Evolutionary conservation across 2,113 vertebrate species (phyloP), one percentile per base, ranked within the genome.

Genomic region (Gobio gobio): DNA sequence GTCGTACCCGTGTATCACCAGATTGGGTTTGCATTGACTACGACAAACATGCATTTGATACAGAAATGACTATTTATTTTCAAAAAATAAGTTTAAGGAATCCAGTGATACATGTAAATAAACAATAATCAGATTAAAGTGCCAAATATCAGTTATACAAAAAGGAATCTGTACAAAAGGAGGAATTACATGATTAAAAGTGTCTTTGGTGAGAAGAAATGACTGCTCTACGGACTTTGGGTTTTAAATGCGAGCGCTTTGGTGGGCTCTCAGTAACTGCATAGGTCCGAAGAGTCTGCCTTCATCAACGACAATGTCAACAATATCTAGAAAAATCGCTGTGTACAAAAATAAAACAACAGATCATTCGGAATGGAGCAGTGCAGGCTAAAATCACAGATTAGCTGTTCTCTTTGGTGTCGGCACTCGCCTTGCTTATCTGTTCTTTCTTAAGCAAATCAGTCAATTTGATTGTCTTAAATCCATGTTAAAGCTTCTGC

Each of bases 31-130:
- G 77, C 73, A 83, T 74, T 68, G 58, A 51, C 26, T 64, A 83
- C 29, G 61, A 90, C 91, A 92, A 91, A 92, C 83, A 91, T 88
- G 86, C 54, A 66, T 93, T 94, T 94, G 96, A 97, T 97, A 96
- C 95, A 94, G 97, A 97, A 97, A 97, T 95, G 95, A 96, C 95
- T 94, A 96, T 97, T 97, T 94, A 96, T 97, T 97, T 96, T 94
- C 93, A 93, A 96, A 94, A 94, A 96, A 96, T 95, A 95, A 93
- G 95, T 95, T 96, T 93, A 92, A 89, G 93, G 95, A 94, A 97
- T 99, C 97, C 97, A 99, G 97, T 99, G 97, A 97, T 97, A 98
- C 95, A 98, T 97, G 97, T 96, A 95, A 96, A 95, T 97, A 97
- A 96, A 94, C 94, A 96, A 96, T 95, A 96, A 97, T 97, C 95